phyloP scores from a whole-genome alignment of 1,140 invertebrate species.

The Linepithema humile region DNA sequence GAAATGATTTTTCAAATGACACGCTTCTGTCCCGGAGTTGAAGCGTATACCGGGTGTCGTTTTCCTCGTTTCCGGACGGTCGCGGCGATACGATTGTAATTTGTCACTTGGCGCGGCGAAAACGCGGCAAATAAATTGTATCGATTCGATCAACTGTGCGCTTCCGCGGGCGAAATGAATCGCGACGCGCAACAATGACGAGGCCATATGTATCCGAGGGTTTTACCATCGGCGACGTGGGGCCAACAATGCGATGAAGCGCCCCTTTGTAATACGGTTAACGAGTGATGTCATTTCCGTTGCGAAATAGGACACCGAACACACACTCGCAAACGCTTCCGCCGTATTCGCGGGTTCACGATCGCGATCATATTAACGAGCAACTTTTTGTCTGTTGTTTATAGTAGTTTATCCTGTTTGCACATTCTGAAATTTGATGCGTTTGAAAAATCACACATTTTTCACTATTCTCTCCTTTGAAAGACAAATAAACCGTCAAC shows the following conservation, averaged over 20 bases:
- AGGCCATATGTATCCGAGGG: conserved; percentile 36
- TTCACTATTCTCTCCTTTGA: too few relatives aligned
- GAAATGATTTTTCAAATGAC: conserved; percentile 24
- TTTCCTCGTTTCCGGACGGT: background rate
- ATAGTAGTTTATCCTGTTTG: background rate
- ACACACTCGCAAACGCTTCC: conserved; percentile 24
- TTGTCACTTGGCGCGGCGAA: conserved; percentile 43
- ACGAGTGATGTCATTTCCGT: conserved; percentile 53
- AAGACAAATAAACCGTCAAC: too few relatives aligned
- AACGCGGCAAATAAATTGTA: conserved; percentile 49
- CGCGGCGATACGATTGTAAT: conserved; percentile 39
- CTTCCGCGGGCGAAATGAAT: conserved; percentile 42
- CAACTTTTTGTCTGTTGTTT: conserved; percentile 5
- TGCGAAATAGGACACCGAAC: conserved; percentile 20
- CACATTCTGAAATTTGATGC: background rate
- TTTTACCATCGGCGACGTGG: conserved; percentile 33
- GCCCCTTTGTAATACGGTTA: conserved; percentile 51
- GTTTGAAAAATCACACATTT: background rate
- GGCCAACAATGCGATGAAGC: conserved; percentile 38
- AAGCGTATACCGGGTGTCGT: background rate
- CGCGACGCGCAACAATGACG: conserved; percentile 39
- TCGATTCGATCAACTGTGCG: conserved; percentile 50
- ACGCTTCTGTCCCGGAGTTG: background rate
- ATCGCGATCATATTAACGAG: conserved; percentile 22
- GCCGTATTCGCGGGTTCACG: background rate